Conservation (phyloP, 2,113 vertebrate species). For the Puffinus mauretanicus region DNA sequence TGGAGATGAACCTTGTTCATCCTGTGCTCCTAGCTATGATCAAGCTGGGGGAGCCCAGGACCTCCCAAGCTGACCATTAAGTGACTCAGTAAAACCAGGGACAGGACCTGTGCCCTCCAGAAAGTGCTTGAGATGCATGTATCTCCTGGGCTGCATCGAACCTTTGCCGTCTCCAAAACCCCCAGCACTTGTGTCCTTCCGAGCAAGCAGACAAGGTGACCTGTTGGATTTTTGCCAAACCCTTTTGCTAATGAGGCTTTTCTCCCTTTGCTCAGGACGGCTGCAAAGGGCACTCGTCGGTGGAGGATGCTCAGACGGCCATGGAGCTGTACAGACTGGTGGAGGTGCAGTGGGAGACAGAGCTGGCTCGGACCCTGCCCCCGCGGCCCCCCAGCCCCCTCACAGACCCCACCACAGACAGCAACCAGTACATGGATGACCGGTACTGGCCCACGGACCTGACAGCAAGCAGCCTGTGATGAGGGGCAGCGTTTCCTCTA, state of each 20-base stretch:
- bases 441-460: conserved; percentile 87
- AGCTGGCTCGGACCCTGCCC: conserved; percentile 41
- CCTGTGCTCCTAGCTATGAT: not conserved
- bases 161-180: not conserved
- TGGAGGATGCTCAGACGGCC: conserved; percentile 87
- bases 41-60: not conserved
- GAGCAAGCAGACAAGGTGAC: not conserved
- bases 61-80: not conserved
- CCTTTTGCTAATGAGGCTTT: not conserved
- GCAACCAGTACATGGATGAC: conserved; percentile 87
- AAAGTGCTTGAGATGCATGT: not conserved
- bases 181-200: not conserved
- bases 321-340: conserved; percentile 95
- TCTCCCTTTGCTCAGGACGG: conserved; percentile 71
- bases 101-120: not conserved
- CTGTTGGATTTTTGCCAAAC: not conserved
- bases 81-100: not conserved
- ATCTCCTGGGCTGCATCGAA: not conserved
- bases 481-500: rapidly evolving
- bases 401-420: conserved; percentile 56
- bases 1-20: not conserved
- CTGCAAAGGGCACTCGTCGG: conserved; percentile 85
- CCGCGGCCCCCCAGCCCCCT: not conserved
- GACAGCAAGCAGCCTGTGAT: conserved; percentile 57
- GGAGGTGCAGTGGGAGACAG: conserved; percentile 84